Conservation (phyloP, 2,113 vertebrate species). For the Anhinga anhinga region DNA sequence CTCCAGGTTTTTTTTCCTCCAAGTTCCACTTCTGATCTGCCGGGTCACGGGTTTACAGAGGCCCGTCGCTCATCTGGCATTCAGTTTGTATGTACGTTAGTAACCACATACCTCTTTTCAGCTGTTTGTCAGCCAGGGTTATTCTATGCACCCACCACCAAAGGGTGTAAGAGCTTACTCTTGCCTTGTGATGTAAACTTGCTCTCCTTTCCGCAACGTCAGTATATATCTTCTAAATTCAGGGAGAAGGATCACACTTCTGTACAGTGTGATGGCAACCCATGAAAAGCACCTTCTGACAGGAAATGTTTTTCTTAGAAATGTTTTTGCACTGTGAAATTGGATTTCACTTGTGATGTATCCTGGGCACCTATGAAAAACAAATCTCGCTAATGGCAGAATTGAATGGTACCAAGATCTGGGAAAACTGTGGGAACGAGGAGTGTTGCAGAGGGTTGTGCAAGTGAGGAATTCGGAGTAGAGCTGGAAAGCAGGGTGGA, state of each 20-base stretch:
- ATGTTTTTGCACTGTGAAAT: not conserved
- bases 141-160: not conserved
- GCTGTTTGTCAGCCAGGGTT: not conserved
- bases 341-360: not conserved
- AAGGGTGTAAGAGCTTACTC: accelerated
- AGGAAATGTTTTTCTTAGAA: not conserved
- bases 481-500: not conserved
- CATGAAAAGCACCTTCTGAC: not conserved
- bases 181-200: not conserved
- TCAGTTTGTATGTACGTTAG: not conserved
- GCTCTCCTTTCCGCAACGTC: accelerated
- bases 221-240: accelerated
- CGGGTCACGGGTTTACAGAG: not conserved
- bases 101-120: not conserved
- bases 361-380: accelerated
- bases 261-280: not conserved
- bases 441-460: no score
- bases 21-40: accelerated
- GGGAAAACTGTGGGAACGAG: not conserved
- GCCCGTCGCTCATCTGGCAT: accelerated
- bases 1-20: not conserved
- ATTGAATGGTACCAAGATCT: accelerated
- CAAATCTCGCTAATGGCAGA: not conserved
- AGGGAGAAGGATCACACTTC: not conserved
- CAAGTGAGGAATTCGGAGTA: accelerated